A percentile compares a stretch with the other conserved stretches of the same genome.
phyloP scores from a whole-genome alignment of 92 coral and sea anemone species.

The Porites rus region DNA sequence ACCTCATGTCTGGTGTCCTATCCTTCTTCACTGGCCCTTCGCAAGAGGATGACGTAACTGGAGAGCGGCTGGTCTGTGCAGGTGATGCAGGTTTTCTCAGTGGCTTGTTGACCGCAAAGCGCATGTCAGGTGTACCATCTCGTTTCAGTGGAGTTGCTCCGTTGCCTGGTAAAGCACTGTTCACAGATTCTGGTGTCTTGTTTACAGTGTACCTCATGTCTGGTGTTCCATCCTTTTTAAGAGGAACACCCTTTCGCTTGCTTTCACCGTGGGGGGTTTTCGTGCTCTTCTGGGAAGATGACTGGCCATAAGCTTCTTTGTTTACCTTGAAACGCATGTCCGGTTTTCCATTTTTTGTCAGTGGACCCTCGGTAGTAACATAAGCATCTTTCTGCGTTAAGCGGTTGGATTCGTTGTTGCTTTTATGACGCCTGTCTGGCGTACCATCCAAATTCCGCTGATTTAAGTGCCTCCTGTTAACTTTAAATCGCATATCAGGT shows the following conservation, averaged over 20 bases:
- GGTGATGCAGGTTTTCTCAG: neutral
- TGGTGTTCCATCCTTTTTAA: constrained; percentile 60
- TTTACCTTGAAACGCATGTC: constrained; percentile 65
- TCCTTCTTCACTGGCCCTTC: constrained; percentile 48
- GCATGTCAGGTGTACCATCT: constrained; percentile 57
- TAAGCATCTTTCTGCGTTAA: neutral
- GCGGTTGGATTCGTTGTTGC: too few relatives aligned
- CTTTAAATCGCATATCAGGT: constrained; percentile 21
- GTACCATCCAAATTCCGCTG: too few relatives aligned
- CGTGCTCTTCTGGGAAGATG: constrained; percentile 13
- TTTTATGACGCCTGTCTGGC: too few relatives aligned
- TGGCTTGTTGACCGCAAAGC: constrained; percentile 34
- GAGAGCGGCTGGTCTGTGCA: neutral
- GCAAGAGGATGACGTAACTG: neutral
- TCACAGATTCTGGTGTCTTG: neutral
- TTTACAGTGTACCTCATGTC: constrained; percentile 44
- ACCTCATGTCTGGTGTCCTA: constrained; percentile 68
- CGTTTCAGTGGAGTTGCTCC: constrained; percentile 33
- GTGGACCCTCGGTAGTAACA: neutral
- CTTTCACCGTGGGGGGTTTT: neutral
- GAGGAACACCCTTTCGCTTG: constrained; percentile 15
- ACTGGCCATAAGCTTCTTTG: neutral
- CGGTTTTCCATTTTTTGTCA: constrained; percentile 57
- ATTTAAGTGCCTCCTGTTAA: neutral
- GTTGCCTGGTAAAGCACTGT: neutral